Evolutionary conservation across 2,888 invertebrate species (phyloP), one percentile per base, ranked within the genome.

Genomic region (Pandemis cinnamomeana): DNA sequence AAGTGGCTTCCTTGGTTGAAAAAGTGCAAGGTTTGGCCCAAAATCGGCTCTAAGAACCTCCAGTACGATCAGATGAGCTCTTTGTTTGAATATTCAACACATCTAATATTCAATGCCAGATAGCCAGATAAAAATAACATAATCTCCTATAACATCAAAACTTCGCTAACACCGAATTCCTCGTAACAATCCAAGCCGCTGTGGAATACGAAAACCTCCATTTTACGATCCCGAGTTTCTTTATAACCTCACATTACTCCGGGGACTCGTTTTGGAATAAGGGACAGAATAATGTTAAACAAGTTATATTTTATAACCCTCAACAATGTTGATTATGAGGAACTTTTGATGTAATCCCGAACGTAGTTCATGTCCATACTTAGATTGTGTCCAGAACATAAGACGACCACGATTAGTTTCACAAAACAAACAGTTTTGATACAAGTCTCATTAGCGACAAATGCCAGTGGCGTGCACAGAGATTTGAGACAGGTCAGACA

Each of bases 221-320:
- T 55, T 71, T 44, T 62, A 72, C 44, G 61, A 63, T 13, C 46
- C 15, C 36, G 15, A 61, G 55, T 72, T 67, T 44, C 67, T 55
- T 67, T 55, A 67, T 42, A 62, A 67, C 7, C 20, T 8, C 55
- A 20, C 55, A 20, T 55, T 48, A 41, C 71, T 61, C 71, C 10
- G 41, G 60, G 60, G 66, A 66, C 42, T 13, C 27, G 44, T 44
- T 42, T 62, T n/a, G 48, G 55, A 41, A 63, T 42, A 62, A 36
- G 61, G 20, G 11, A 44, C 51, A 0, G 20, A 58, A 46, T 44
- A 11, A 58, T 15, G 36, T 1, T 13, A 13, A 48, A 66, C 60
- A 55, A 63, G 11, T 60, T 20, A 13, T 11, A 10, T 67, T 66
- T 48, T 27, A 61, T 42, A 51, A 36, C 15, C 41, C 36, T 0